Conservation (phyloP, 1,140 invertebrate genomes). For the Drosophila persimilis region DNA sequence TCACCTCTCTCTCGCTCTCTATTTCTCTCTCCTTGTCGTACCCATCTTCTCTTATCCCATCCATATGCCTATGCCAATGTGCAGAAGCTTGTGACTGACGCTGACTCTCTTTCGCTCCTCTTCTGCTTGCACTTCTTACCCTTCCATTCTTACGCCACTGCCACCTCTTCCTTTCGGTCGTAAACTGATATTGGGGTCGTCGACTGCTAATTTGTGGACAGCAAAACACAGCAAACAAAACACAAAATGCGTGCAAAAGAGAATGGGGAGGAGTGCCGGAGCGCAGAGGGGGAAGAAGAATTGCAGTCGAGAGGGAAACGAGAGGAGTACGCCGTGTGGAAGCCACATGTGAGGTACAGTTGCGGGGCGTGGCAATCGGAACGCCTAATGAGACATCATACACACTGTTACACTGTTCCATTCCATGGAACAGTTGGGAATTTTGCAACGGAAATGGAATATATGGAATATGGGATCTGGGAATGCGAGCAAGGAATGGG, state of each 20-base stretch:
- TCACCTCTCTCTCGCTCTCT: background rate
- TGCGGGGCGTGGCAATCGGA: slow-evolving; percentile 57
- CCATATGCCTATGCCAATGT: slow-evolving; percentile 34
- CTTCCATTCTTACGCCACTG: background rate
- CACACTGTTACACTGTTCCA: background rate
- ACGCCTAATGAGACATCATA: background rate
- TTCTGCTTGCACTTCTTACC: slow-evolving; percentile 8
- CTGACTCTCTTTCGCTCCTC: no score
- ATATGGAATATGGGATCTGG: background rate
- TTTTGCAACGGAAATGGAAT: slow-evolving; percentile 3
- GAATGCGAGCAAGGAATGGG: no score
- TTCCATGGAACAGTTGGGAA: slow-evolving; percentile 2
- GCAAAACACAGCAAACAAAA: slow-evolving; percentile 37
- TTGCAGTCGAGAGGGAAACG: background rate
- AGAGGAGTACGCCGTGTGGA: slow-evolving; percentile 9
- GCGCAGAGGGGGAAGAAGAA: slow-evolving; percentile 33
- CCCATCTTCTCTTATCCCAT: no score
- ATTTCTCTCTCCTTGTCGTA: no score
- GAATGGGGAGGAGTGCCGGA: slow-evolving; percentile 36
- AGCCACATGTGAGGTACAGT: slow-evolving; percentile 58
- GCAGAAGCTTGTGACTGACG: background rate
- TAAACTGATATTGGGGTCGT: slow-evolving; percentile 80
- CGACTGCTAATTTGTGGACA: slow-evolving; percentile 79
- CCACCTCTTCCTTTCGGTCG: slow-evolving; percentile 43
- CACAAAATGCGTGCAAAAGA: slow-evolving; percentile 51